These are phyloP conservation scores for Urocyon cinereoargenteus DNA, from an alignment of 2,797 vertebrate genomes.

Conservation along the genomic window DNA sequence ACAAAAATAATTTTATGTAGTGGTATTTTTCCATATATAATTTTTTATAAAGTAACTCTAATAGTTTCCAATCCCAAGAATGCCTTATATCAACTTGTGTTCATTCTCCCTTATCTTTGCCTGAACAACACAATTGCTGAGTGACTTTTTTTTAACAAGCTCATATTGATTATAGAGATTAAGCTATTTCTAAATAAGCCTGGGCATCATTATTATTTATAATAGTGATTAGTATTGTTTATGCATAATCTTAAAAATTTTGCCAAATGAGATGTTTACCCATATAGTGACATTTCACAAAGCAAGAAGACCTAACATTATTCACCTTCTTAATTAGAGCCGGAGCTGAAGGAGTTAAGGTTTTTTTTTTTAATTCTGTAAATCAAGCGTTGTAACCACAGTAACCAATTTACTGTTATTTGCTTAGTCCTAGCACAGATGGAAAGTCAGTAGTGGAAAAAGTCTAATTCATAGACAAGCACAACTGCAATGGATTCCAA, in stretches of 20 bases:
- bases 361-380: slow-evolving; percentile 69
- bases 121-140: slow-evolving; percentile 14
- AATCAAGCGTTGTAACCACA: slow-evolving; percentile 84
- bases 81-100: background rate
- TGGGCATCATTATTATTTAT: background rate
- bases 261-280: slow-evolving; percentile 29
- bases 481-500: slow-evolving; percentile 72
- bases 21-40: slow-evolving; percentile 8
- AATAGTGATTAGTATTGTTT: slow-evolving; percentile 8
- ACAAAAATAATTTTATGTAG: background rate
- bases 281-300: slow-evolving; percentile 31
- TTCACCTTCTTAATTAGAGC: slow-evolving; percentile 58
- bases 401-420: slow-evolving; percentile 85
- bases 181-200: background rate
- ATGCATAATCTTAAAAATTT: slow-evolving; percentile 16
- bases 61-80: slow-evolving; percentile 14
- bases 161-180: background rate
- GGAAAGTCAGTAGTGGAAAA: slow-evolving; percentile 82
- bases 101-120: slow-evolving; percentile 42
- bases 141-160: slow-evolving; percentile 20
- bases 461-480: slow-evolving; percentile 74
- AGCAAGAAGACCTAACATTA: background rate
- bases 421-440: slow-evolving; percentile 82
- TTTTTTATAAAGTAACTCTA: slow-evolving; percentile 23
- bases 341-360: slow-evolving; percentile 80